Evolutionary conservation across 1,140 invertebrate genomes (phyloP).

Genomic region (Drosophila tristis): DNA sequence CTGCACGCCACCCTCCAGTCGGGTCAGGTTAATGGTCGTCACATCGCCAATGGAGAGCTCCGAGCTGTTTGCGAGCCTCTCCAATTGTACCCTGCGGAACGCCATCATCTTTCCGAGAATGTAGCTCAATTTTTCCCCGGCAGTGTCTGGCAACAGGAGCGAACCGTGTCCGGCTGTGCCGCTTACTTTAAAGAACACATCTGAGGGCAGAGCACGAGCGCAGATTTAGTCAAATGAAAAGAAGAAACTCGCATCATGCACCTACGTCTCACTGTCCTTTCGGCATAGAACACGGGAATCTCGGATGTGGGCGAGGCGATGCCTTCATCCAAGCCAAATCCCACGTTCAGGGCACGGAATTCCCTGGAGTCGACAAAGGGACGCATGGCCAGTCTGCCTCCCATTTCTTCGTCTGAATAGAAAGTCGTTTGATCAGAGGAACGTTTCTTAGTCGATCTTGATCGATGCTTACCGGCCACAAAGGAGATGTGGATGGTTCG

Average conservation of each 20-base stretch:
- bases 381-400: slow-evolving; percentile 93
- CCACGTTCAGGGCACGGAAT: slow-evolving; percentile 93
- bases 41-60: slow-evolving; percentile 91
- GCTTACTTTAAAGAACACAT: slow-evolving; percentile 83
- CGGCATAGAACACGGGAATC: slow-evolving; percentile 91
- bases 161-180: slow-evolving; percentile 96
- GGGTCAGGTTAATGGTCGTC: slow-evolving; percentile 94
- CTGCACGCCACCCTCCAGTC: slow-evolving; percentile 94
- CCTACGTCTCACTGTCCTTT: slow-evolving; percentile 89
- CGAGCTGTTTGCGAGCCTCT: slow-evolving; percentile 86
- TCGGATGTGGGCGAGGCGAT: slow-evolving; percentile 88
- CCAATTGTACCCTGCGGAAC: slow-evolving; percentile 89
- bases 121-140: slow-evolving; percentile 92
- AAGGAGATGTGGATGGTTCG: slow-evolving; percentile 92
- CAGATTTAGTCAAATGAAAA: slow-evolving; percentile 22
- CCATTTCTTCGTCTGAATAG: slow-evolving; percentile 94
- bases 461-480: slow-evolving; percentile 88
- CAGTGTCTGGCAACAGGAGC: slow-evolving; percentile 91
- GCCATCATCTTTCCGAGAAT: slow-evolving; percentile 92
- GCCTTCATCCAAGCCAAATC: slow-evolving; percentile 95
- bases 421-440: background rate
- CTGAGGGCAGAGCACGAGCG: slow-evolving; percentile 74
- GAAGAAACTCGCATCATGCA: background rate
- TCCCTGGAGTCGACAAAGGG: slow-evolving; percentile 90
- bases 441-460: too few relatives aligned